Percentiles rank a stretch among this genome's conserved stretches.
Conservation (phyloP, 2,888 invertebrate genomes). For the Parthenolecanium corni region DNA sequence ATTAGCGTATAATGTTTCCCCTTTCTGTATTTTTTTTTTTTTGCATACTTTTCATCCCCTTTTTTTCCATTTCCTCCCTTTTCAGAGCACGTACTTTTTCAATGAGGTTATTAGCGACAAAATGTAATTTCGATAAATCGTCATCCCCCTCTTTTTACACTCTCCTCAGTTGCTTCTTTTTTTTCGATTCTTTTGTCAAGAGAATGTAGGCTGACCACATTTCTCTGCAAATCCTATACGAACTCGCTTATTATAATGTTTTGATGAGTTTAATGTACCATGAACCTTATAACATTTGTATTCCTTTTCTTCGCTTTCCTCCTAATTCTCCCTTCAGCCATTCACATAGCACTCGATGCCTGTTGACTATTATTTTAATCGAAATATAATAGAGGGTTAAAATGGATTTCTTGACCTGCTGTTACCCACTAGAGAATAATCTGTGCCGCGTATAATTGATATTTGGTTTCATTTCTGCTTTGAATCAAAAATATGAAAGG, state of each 20-base stretch:
- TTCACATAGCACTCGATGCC: too few relatives aligned
- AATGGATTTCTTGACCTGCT: not conserved
- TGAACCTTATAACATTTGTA: not conserved
- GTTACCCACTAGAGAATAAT: not conserved
- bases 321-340: too few relatives aligned
- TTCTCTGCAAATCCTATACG: not conserved
- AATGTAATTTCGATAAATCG: constrained; percentile 27
- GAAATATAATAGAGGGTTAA: too few relatives aligned
- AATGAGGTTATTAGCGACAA: constrained; percentile 27
- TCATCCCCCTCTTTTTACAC: not conserved
- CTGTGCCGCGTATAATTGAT: not conserved
- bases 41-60: too few relatives aligned
- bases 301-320: too few relatives aligned
- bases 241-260: not conserved
- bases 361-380: too few relatives aligned
- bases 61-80: too few relatives aligned
- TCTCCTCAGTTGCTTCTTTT: not conserved
- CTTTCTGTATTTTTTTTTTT: not conserved
- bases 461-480: not conserved
- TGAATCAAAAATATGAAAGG: not conserved
- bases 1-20: constrained; percentile 25
- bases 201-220: not conserved
- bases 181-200: not conserved
- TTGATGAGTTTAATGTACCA: not conserved
- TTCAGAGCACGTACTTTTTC: constrained; percentile 16